These are phyloP conservation scores for Myrmecophaga tridactyla DNA, from an alignment of 2,113 vertebrate genomes.

Conservation along the genomic window DNA sequence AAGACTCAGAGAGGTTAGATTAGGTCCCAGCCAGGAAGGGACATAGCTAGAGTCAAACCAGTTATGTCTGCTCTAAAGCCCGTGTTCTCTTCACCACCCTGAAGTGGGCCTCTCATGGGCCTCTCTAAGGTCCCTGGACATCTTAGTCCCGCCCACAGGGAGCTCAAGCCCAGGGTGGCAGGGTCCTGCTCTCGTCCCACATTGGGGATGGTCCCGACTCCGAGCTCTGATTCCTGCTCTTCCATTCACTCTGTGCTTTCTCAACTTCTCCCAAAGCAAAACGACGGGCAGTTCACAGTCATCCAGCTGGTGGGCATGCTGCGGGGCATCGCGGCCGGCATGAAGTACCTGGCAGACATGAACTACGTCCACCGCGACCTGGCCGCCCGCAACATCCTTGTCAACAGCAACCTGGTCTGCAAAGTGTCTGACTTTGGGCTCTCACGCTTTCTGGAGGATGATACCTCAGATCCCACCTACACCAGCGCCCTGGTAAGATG, in stretches of 20 bases:
- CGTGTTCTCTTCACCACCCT: background rate
- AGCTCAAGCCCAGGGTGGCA: background rate
- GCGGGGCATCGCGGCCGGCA: slow-evolving; percentile 93
- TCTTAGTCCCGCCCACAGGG: background rate
- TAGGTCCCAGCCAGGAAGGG: background rate
- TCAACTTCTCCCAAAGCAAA: slow-evolving; percentile 87
- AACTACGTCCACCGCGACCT: slow-evolving; percentile 97
- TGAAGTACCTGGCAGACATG: slow-evolving; percentile 98
- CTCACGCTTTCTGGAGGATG: slow-evolving; percentile 96
- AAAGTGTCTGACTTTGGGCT: slow-evolving; percentile 98
- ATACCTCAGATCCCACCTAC: slow-evolving; percentile 97
- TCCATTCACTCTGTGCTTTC: background rate
- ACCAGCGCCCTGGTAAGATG: slow-evolving; percentile 93
- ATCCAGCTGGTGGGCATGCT: slow-evolving; percentile 98
- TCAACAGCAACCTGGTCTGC: slow-evolving; percentile 98
- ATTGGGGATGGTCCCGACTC: background rate
- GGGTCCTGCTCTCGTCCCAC: background rate
- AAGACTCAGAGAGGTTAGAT: no score
- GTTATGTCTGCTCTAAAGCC: background rate
- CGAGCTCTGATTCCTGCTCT: background rate
- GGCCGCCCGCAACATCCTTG: slow-evolving; percentile 95
- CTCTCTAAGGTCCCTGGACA: no score
- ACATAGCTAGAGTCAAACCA: background rate
- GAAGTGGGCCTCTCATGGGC: background rate
- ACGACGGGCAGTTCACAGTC: slow-evolving; percentile 96